These are phyloP conservation scores for Mesodorylaimus sp. DNA, from an alignment of 2,888 invertebrate species.

Conservation along the genomic window DNA sequence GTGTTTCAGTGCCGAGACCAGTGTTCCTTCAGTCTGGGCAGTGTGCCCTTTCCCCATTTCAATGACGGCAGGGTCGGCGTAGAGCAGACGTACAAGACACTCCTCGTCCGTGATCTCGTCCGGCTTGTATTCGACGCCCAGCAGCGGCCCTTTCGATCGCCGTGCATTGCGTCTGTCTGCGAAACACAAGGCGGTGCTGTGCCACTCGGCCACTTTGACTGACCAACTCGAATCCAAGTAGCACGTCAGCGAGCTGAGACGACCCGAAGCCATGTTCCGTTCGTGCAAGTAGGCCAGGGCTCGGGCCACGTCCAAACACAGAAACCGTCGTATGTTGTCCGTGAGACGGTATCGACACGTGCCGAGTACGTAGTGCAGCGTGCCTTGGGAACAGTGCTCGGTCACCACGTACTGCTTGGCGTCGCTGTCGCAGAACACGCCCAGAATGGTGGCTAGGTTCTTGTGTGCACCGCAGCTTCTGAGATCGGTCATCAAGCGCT, in stretches of 20 bases:
- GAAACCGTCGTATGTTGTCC: background rate
- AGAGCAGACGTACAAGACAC: background rate
- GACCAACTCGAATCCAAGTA: background rate
- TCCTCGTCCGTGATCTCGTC: background rate
- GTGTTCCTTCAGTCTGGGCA: too few relatives aligned
- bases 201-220: background rate
- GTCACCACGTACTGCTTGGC: background rate
- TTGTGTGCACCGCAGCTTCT: background rate
- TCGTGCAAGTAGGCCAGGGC: background rate
- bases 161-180: too few relatives aligned
- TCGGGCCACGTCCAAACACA: background rate
- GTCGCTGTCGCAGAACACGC: background rate
- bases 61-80: background rate
- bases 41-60: too few relatives aligned
- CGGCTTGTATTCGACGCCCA: too few relatives aligned
- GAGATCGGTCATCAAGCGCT: too few relatives aligned
- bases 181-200: background rate
- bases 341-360: background rate
- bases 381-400: background rate
- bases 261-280: background rate
- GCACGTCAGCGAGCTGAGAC: background rate
- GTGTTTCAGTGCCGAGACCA: too few relatives aligned
- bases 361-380: background rate
- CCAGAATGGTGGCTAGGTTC: background rate
- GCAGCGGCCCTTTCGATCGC: too few relatives aligned